A percentile compares a stretch with the other conserved stretches of the same genome.
Evolutionary conservation across 2,113 vertebrate genomes (phyloP).

Genomic region (Cephalopterus ornatus): DNA sequence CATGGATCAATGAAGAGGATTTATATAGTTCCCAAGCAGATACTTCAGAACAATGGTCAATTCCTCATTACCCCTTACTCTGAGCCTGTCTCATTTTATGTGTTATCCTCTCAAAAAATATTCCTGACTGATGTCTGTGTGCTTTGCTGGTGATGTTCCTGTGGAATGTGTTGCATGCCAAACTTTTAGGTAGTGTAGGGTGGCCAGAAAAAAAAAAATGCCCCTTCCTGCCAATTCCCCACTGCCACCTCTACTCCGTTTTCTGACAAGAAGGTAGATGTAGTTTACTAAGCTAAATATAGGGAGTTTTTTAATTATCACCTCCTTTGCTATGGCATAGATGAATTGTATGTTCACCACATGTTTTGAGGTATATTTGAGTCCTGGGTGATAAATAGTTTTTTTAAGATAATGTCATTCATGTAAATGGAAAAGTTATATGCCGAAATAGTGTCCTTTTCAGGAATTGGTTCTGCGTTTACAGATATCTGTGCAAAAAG

Average conservation of each 20-base stretch:
- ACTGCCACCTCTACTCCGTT: neutral
- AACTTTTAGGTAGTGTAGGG: neutral
- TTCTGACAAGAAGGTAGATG: neutral
- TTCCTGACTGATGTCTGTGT: neutral
- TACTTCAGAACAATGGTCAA: slow-evolving; percentile 38
- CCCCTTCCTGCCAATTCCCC: neutral
- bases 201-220: neutral
- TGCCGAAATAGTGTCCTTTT: neutral
- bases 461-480: neutral
- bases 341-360: neutral
- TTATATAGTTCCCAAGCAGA: slow-evolving; percentile 35
- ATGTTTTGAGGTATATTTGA: neutral
- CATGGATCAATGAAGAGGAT: slow-evolving; percentile 30
- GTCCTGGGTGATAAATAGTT: neutral
- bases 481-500: neutral
- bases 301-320: neutral
- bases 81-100: slow-evolving; percentile 31
- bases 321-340: neutral
- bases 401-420: neutral
- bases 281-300: neutral
- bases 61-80: slow-evolving; percentile 49
- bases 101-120: neutral
- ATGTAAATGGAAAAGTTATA: neutral
- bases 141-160: neutral
- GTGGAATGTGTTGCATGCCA: neutral